Percentiles rank a stretch among this genome's conserved stretches.
These are phyloP conservation scores for Gymnocephalus cernua DNA, from an alignment of 2,113 vertebrate genomes.

Conservation along the genomic window DNA sequence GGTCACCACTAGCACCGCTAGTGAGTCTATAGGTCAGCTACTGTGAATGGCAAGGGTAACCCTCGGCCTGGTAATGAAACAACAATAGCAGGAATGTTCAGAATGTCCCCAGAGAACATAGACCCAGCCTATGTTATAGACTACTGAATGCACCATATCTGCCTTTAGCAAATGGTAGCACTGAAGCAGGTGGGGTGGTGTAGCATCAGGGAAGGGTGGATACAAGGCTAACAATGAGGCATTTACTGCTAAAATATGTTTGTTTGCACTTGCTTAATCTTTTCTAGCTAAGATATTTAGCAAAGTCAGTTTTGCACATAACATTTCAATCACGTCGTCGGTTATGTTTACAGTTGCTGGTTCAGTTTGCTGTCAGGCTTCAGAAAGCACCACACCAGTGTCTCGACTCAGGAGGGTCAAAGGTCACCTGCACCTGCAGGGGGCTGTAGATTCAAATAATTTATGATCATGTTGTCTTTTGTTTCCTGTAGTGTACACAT, in stretches of 20 bases:
- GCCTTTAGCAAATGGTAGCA: slow-evolving; percentile 30
- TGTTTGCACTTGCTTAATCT: slow-evolving; percentile 2
- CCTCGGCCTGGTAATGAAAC: slow-evolving; percentile 73
- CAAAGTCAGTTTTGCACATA: background rate
- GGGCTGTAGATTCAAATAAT: slow-evolving; percentile 37
- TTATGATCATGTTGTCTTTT: slow-evolving; percentile 49
- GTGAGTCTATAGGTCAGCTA: slow-evolving; percentile 71
- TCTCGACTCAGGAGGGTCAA: slow-evolving; percentile 26
- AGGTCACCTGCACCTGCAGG: slow-evolving; percentile 48
- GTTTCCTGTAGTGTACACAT: slow-evolving; percentile 47
- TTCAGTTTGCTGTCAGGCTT: slow-evolving; percentile 12
- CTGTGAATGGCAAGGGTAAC: slow-evolving; percentile 73
- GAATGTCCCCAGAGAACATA: slow-evolving; percentile 68
- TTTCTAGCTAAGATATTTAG: background rate
- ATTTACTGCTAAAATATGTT: slow-evolving; percentile 20
- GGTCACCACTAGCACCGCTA: slow-evolving; percentile 37
- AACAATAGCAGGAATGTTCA: slow-evolving; percentile 82
- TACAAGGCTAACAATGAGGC: slow-evolving; percentile 1
- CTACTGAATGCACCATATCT: slow-evolving; percentile 41
- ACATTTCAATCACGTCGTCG: background rate
- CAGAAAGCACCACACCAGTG: slow-evolving; percentile 15
- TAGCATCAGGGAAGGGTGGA: slow-evolving; percentile 21
- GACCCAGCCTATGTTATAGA: slow-evolving; percentile 50
- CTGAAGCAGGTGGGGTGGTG: slow-evolving; percentile 28
- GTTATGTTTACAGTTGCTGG: background rate